phyloP scores from a whole-genome alignment of 2,797 vertebrate genomes.

The Pteropus rufus region DNA sequence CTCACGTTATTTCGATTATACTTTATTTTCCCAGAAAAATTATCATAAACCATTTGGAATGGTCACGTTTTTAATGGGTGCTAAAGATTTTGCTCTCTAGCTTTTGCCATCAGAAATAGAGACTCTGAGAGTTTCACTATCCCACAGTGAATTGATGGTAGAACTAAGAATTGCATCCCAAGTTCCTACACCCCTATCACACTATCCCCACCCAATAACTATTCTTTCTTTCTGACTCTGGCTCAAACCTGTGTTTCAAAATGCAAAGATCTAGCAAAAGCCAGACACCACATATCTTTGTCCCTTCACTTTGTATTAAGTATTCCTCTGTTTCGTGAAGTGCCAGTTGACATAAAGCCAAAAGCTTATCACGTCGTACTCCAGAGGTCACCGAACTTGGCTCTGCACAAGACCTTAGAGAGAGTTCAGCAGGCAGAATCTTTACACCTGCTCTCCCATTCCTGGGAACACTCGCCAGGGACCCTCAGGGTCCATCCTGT shows the following conservation, averaged over 20 bases:
- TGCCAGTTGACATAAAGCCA: not conserved
- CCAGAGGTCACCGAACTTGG: not conserved
- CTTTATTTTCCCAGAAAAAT: conserved; percentile 65
- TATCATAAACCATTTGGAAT: conserved; percentile 42
- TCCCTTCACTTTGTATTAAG: not conserved
- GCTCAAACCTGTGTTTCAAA: not conserved
- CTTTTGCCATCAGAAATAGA: conserved; percentile 9
- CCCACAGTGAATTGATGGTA: not conserved
- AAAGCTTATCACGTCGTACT: not conserved
- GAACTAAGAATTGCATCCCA: not conserved
- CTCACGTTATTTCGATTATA: conserved; percentile 35
- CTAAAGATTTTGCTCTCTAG: conserved; percentile 36
- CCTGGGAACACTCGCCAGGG: not conserved
- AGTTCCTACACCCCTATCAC: not conserved
- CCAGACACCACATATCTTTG: not conserved
- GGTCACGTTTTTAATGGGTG: not conserved
- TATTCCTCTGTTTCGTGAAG: not conserved
- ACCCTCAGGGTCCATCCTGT: not conserved
- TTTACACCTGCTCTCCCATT: not conserved
- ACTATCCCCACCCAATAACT: not conserved
- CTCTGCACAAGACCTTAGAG: not conserved
- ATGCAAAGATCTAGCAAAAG: conserved; percentile 14
- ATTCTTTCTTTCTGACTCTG: not conserved
- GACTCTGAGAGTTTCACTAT: not conserved
- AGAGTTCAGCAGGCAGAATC: not conserved